Conservation (phyloP, 2,797 vertebrate species). For the Galagoides demidoff region DNA sequence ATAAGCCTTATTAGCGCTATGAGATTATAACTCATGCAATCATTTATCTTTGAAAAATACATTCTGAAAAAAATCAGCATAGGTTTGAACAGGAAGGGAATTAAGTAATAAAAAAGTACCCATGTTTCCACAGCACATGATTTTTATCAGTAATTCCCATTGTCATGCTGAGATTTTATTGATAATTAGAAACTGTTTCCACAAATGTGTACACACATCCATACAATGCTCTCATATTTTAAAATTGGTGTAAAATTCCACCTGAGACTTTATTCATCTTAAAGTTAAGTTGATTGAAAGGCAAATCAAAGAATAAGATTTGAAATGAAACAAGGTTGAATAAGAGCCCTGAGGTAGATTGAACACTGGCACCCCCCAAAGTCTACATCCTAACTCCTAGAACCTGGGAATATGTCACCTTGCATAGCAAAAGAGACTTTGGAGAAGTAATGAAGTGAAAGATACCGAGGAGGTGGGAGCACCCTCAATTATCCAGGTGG, state of each 20-base stretch:
- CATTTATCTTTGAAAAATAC: background rate
- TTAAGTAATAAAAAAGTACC: background rate
- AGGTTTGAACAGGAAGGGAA: background rate
- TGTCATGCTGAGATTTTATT: background rate
- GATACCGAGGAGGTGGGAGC: background rate
- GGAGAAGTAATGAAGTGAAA: background rate
- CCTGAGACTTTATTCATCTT: background rate
- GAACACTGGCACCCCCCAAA: background rate
- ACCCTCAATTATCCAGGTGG: background rate
- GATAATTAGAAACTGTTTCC: background rate
- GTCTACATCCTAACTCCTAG: background rate
- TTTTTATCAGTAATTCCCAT: background rate
- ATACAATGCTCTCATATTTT: background rate
- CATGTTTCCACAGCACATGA: background rate
- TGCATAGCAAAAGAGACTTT: background rate
- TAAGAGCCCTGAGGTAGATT: background rate
- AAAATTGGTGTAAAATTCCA: background rate
- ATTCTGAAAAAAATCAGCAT: background rate
- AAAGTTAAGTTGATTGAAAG: background rate
- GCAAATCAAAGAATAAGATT: background rate
- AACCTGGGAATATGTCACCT: background rate
- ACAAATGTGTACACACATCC: background rate
- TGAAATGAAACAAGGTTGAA: background rate
- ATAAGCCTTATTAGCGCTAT: background rate
- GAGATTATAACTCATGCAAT: background rate